Conservation (phyloP, 2,113 vertebrate genomes). For the Alexandromys fortis region DNA sequence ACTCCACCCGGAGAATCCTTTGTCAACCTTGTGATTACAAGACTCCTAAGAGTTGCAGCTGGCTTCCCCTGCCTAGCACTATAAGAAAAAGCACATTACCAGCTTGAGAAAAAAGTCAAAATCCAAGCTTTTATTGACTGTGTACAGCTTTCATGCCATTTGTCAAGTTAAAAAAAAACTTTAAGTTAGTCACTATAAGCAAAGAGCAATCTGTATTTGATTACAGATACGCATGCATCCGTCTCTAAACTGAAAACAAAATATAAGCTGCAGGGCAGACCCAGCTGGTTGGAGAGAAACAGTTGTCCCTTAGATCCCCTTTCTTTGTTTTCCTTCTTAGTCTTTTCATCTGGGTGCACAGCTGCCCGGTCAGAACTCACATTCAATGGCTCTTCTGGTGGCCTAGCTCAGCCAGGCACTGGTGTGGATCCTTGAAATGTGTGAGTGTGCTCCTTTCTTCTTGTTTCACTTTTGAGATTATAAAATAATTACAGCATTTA, state of each 20-base stretch:
- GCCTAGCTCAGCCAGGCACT: background rate
- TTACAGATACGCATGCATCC: background rate
- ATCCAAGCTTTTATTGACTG: background rate
- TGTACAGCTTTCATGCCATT: background rate
- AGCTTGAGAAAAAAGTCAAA: background rate
- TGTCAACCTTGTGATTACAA: background rate
- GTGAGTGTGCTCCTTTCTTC: background rate
- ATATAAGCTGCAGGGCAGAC: background rate
- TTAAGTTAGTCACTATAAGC: background rate
- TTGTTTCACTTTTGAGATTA: background rate
- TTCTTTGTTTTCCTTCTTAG: background rate
- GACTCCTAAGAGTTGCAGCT: background rate
- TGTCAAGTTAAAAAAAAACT: background rate
- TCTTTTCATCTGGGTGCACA: background rate
- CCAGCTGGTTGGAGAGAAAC: background rate
- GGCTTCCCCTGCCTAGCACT: background rate
- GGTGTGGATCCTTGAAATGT: too few species aligned
- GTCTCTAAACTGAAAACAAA: slow-evolving; percentile 36
- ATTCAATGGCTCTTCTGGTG: too few species aligned
- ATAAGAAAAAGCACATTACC: background rate
- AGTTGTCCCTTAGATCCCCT: background rate
- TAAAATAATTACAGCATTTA: background rate
- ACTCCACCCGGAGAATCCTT: too few species aligned
- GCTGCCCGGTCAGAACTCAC: background rate
- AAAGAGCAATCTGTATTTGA: background rate